phyloP scores from a whole-genome alignment of 2,888 invertebrate species.

The Pollenia labialis region DNA sequence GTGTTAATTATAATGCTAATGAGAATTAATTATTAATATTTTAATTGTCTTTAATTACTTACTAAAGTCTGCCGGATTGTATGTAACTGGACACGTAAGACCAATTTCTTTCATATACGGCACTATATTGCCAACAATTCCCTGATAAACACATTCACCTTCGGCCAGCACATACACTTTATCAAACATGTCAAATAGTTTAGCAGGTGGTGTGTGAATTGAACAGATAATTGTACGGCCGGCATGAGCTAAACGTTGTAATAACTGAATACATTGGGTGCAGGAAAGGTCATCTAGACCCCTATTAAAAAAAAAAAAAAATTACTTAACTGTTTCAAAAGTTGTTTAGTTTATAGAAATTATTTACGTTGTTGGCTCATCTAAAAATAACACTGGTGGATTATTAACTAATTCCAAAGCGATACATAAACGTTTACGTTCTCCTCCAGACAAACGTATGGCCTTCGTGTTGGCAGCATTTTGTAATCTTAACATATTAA shows the following conservation, averaged over 20 bases:
- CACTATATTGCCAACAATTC: conserved; percentile 90
- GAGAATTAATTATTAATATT: not conserved
- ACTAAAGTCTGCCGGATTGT: conserved; percentile 99
- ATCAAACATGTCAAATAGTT: conserved; percentile 95
- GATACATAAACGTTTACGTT: conserved; percentile 95
- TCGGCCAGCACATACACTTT: conserved; percentile 94
- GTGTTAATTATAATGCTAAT: too few species aligned
- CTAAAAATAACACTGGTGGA: conserved; percentile 96
- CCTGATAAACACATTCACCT: conserved; percentile 96
- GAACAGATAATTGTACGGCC: conserved; percentile 97
- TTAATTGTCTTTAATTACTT: conserved; percentile 82
- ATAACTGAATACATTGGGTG: conserved; percentile 92
- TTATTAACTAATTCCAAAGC: conserved; percentile 96
- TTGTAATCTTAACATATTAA: conserved; percentile 90
- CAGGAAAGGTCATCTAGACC: conserved; percentile 96
- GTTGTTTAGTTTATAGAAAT: not conserved
- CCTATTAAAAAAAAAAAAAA: conserved; percentile 84
- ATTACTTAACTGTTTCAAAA: not conserved
- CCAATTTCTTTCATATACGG: conserved; percentile 91
- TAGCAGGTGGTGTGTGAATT: conserved; percentile 98
- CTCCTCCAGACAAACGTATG: conserved; percentile 93
- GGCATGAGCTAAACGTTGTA: conserved; percentile 92
- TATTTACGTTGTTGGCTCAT: conserved; percentile 97
- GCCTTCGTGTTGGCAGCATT: conserved; percentile 90
- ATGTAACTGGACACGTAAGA: conserved; percentile 94